Base-by-base conservation (phyloP, 2,797 vertebrate species). In the Iguana delicatissima region DNA sequence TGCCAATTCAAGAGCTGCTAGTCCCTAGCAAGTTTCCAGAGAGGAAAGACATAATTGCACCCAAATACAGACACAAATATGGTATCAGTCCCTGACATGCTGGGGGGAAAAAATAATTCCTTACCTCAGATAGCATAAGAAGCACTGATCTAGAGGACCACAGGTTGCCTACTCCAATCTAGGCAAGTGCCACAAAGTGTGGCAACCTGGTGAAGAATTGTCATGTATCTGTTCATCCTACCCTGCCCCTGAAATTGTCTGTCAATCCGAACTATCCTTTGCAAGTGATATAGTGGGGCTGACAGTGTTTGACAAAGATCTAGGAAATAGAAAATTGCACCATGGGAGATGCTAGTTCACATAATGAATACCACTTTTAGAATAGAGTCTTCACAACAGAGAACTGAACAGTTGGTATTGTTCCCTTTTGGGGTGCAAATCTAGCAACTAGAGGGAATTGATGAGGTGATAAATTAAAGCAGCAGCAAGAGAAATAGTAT, bases 341-440 rank as follows among this genome's bases (percentile, higher is more conserved):
- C 57, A 32, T 57, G 52, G 52, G 55, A 6, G 14, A 73, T 82
- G 18, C 20, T 57, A 62, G 38, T 83, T 57, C 22, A 42, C 10
- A 38, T 24, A n/a, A 24, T 16, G 5, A 59, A 42, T 83, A 26
- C 3, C 13, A 14, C 57, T 14, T 64, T 3, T 91, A 90, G 86
- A 84, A 92, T 92, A 95, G 91, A 1, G 91, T 92, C 92, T 94
- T 94, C 93, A 94, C 91, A 89, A 1, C 0, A 0, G 89, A 85
- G 88, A 42, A 14, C 91, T 93, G 92, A 92, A 95, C 93, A 94
- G 93, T 93, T 93, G 93, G 94, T 92, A 35, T 93, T 91, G 67
- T 92, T 92, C 24, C 0, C 92, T 93, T 94, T 93, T 94, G 92
- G 93, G 92, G 94, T 93, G 87, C 94, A 85, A 91, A 26, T 86